Evolutionary conservation across 2,888 invertebrate genomes (phyloP), one percentile per base, ranked within the genome.

Genomic region (Cantharis lateralis): DNA sequence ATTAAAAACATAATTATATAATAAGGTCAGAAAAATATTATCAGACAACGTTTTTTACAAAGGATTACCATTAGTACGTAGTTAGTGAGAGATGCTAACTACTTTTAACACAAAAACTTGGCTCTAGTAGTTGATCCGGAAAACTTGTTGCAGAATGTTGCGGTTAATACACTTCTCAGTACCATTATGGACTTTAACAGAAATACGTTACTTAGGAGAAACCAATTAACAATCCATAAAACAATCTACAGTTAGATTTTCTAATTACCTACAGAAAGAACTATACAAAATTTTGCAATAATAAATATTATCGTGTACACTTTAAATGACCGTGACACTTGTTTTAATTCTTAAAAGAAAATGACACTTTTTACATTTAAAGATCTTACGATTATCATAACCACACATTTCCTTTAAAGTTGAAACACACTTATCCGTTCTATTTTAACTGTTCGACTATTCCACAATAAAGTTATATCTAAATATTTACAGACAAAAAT

Each of bases 231-330:
- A 63, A 61, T 62, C 61, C 68, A 68, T 28, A 71, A 68, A 71
- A 48, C 66, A 70, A 68, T 75, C 71, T 72, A 76, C 76, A 68
- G 76, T 76, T 76, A 76, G 71, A 68, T 72, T 72, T 32, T 70
- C 70, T 61, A 66, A 70, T 13, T 70, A 70, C 48, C 24, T 20
- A 74, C n/a, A 68, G 70, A 16, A 16, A 20, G 64, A 66, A 66
- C 20, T 18, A 66, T 18, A 66, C 48, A 48, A 48, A 48, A 48
- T 48, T 48, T 48, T 48, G 48, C 48, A 48, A 48, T 48, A n/a
- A 48, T 48, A 32, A 32, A 48, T 48, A 48, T 48, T 48, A 48
- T 48, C 7, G 48, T n/a, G 48, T 48, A 48, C n/a, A 48, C 48
- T 48, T 48, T n/a, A 48, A 48, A 48, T 48, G 48, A 48, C 48